These are phyloP conservation scores for Saccopteryx leptura DNA, from an alignment of 2,113 vertebrate species.

Conservation along the genomic window DNA sequence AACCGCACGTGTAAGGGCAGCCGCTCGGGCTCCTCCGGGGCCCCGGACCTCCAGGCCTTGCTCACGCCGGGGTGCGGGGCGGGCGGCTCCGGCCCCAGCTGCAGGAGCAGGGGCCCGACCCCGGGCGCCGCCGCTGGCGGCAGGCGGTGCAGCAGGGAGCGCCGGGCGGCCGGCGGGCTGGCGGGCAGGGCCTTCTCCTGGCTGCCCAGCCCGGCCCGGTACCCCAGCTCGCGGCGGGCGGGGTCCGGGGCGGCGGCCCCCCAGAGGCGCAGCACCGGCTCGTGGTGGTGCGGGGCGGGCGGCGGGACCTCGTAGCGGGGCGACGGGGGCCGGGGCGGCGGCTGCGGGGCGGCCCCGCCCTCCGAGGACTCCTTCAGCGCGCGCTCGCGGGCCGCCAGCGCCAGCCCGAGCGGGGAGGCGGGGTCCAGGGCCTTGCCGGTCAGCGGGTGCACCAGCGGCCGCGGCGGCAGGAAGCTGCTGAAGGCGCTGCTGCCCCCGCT, in stretches of 20 bases:
- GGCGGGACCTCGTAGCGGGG: conserved; percentile 86
- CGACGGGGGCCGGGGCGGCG: conserved; percentile 86
- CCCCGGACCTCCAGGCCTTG: conserved; percentile 64
- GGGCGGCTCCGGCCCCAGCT: conserved; percentile 81
- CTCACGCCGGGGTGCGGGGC: conserved; percentile 62
- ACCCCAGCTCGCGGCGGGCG: conserved; percentile 78
- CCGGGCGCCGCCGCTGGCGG: conserved; percentile 82
- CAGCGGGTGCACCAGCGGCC: conserved; percentile 95
- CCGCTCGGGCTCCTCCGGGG: conserved; percentile 83
- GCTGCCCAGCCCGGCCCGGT: conserved; percentile 76
- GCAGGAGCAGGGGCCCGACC: conserved; percentile 81
- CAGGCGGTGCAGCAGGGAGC: conserved; percentile 83
- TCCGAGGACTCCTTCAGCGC: conserved; percentile 93
- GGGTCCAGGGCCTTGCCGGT: conserved; percentile 96
- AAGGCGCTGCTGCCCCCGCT: conserved; percentile 88
- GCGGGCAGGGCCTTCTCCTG: conserved; percentile 74
- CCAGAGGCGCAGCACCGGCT: conserved; percentile 88
- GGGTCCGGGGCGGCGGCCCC: conserved; percentile 77
- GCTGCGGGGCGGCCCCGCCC: conserved; percentile 88
- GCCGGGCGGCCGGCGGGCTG: conserved; percentile 77
- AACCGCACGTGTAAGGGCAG: conserved; percentile 91
- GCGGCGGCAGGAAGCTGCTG: conserved; percentile 84
- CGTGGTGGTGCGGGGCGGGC: conserved; percentile 87
- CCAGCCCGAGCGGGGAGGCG: conserved; percentile 94
- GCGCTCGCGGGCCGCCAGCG: conserved; percentile 94